A percentile compares a stretch with the other conserved stretches of the same genome.
phyloP scores from a whole-genome alignment of 2,888 invertebrate genomes.

The Harpagoxenus sublaevis region DNA sequence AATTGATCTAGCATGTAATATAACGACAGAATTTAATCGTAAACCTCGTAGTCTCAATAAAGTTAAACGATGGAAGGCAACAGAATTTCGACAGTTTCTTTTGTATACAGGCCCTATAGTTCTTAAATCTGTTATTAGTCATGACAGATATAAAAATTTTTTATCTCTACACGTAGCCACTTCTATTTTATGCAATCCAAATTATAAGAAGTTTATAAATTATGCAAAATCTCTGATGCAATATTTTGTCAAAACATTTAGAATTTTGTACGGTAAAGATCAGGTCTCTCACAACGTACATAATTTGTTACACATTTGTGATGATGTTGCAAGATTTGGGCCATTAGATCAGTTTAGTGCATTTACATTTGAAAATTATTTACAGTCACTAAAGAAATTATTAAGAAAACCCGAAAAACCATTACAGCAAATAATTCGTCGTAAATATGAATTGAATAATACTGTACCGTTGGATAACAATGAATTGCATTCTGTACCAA shows the following conservation, averaged over 20 bases:
- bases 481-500: neutral
- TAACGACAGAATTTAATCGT: slow-evolving; percentile 2
- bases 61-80: slow-evolving; percentile 4
- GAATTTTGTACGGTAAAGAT: neutral
- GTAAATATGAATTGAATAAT: neutral
- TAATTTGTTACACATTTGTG: neutral
- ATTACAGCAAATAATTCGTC: neutral
- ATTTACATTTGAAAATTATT: neutral
- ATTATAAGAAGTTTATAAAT: neutral
- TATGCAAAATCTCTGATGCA: neutral
- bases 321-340: neutral
- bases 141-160: slow-evolving; percentile 4
- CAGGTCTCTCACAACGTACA: neutral
- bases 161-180: slow-evolving; percentile 1
- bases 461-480: neutral
- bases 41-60: slow-evolving; percentile 1
- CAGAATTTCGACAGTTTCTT: slow-evolving; percentile 4
- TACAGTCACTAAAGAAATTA: neutral
- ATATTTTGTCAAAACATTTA: neutral
- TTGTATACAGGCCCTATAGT: too few relatives aligned
- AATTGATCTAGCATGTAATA: neutral
- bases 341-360: neutral
- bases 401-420: neutral
- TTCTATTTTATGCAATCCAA: neutral
- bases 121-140: neutral